Base-by-base conservation (phyloP, 2,888 invertebrate genomes). In the Lymantria monacha region DNA sequence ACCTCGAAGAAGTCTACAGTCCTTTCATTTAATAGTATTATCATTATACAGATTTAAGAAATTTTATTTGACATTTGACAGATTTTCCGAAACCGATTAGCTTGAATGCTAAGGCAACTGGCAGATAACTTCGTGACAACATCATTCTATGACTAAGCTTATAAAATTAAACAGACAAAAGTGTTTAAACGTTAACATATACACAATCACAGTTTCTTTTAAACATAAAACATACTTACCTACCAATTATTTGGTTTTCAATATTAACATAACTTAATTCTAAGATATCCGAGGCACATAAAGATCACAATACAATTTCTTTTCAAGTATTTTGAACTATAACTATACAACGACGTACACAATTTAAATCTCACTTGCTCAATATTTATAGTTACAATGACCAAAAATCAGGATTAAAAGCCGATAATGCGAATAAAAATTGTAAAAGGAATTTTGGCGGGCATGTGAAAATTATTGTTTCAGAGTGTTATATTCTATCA, bases 201-300 rank as follows among this genome's bases (percentile, higher is more conserved):
- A 48, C 43, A 53, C 36, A 43, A 55, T 61, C 54, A 62, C 62
- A 61, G 50, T 44, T 8, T 12, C 10, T 13, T 46, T 14, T 41
- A 14, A 41, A 41, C 7, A 41, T 41, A 14, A 12, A 12, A 38
- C 10, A 12, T 12, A 38, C 12, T 38, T 36, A 50, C 30, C 10
- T 46, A 46, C 15, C 11, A 38, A 46, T 36, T 37, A 50, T 50
- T 50, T 50, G 49, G 49, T 50, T 50, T 36, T 37, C 43, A 42
- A 40, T 41, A 12, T 12, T 11, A 38, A 38, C 3, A n/a, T 49
- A 50, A 15, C 30, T 14, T 49, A 44, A 12, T n/a, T 7, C 10
- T 36, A 14, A 13, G 31, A 22, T 15, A 3, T 41, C 12, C 41
- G 13, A 36, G 31, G 48, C 43, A 48, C 43, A 43, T 22, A 12